Base-by-base conservation (phyloP, 2,888 invertebrate genomes). In the Opisthograptis luteolata region DNA sequence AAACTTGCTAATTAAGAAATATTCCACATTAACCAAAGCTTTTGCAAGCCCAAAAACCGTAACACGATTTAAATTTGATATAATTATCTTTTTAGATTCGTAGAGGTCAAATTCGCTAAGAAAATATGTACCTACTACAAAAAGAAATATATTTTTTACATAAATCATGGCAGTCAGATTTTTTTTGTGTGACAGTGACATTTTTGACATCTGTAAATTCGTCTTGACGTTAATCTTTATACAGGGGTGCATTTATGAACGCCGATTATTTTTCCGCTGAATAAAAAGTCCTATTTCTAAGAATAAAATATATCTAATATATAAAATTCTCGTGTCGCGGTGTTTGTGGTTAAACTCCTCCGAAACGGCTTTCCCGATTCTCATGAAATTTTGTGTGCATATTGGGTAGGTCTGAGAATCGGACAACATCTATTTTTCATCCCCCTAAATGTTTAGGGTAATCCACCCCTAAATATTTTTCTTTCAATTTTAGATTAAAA, bases 141-240 rank as follows among this genome's bases (percentile, higher is more conserved):
- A 20, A 15, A 32, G 24, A 9, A 19, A 27, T 19, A 15, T 44
- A 34, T 39, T 50, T 37, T 48, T 31, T n/a, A n/a, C n/a, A n/a
- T n/a, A n/a, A 25, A 36, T 37, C 44, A 15, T 39, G 15, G n/a
- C 57, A 61, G 72, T 71, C 72, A 63, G 57, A 63, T 67, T 64
- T 62, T 48, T 56, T 61, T 55, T 42, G 7, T 39, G 25, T 56
- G 52, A 54, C 58, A 45, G 47, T 58, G 63, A 50, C 52, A 37
- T 56, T 45, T 71, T 45, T 71, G 71, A 72, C 70, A 68, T 70
- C 65, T 65, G 66, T 65, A 63, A 69, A 76, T 68, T 72, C 70
- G 66, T 62, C 62, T 52, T 74, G 76, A 77, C 75, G 60, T 66
- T 78, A 75, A 80, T 79, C 69, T 70, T 55, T 60, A 61, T 50